phyloP scores from a whole-genome alignment of 1,140 invertebrate species.

The Zaprionus nigranus region DNA sequence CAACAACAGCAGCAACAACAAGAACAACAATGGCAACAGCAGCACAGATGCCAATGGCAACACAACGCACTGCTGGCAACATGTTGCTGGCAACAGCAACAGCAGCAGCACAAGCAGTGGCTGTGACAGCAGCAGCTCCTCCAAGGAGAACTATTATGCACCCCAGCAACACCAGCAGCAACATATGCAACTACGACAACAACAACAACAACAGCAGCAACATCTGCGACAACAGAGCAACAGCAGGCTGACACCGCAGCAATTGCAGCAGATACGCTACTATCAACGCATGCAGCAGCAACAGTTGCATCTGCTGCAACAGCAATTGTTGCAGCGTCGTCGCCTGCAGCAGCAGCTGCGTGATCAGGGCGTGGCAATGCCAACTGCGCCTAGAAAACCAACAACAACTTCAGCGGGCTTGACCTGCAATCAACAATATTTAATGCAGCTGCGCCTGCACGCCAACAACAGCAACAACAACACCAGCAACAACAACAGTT shows the following conservation, averaged over 20 bases:
- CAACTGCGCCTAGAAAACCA: conserved; percentile 15
- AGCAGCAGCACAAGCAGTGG: conserved; percentile 79
- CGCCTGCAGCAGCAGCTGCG: conserved; percentile 71
- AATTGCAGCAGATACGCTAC: conserved; percentile 75
- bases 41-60: conserved; percentile 61
- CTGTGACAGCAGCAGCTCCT: conserved; percentile 75
- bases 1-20: conserved; percentile 26
- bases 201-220: conserved; percentile 54
- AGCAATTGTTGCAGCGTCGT: conserved; percentile 71
- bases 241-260: conserved; percentile 66
- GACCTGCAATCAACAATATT: conserved; percentile 82
- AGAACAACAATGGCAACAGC: conserved; percentile 18
- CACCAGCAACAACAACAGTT: conserved; percentile 39
- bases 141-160: conserved; percentile 76
- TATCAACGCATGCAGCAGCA: conserved; percentile 81
- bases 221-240: conserved; percentile 43
- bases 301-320: conserved; percentile 75
- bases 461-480: conserved; percentile 29
- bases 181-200: conserved; percentile 22
- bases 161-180: conserved; percentile 47
- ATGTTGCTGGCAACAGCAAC: conserved; percentile 60
- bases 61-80: conserved; percentile 62
- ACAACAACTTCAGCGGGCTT: conserved; percentile 53
- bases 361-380: conserved; percentile 60
- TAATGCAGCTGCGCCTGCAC: conserved; percentile 66